A percentile compares a stretch with the other conserved stretches of the same genome.
Conservation (phyloP, 2,888 invertebrate genomes). For the Xestobium rufovillosum region DNA sequence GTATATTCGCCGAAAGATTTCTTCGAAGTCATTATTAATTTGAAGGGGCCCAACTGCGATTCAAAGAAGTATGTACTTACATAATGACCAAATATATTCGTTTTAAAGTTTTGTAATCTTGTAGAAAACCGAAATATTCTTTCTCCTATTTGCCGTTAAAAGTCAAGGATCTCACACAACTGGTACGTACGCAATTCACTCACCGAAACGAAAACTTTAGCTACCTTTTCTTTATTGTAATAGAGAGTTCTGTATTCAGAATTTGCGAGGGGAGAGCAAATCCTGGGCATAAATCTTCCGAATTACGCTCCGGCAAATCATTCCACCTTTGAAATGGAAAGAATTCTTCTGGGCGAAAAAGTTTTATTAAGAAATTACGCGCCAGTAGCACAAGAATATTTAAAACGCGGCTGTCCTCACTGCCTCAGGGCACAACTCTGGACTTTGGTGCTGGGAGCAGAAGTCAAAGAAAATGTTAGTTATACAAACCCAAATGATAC, state of each 20-base stretch:
- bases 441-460: slow-evolving; percentile 79
- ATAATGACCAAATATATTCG: no score
- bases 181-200: slow-evolving; percentile 53
- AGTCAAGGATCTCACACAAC: slow-evolving; percentile 74
- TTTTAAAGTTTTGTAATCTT: no score
- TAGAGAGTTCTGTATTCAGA: slow-evolving; percentile 66
- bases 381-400: slow-evolving; percentile 81
- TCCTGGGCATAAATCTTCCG: slow-evolving; percentile 60
- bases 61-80: no score
- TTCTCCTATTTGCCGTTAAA: slow-evolving; percentile 79
- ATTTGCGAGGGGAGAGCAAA: slow-evolving; percentile 68
- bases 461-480: slow-evolving; percentile 58
- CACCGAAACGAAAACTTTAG: no score
- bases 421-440: slow-evolving; percentile 74
- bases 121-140: slow-evolving; percentile 81
- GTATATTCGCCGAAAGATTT: slow-evolving; percentile 97
- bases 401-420: slow-evolving; percentile 79
- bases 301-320: slow-evolving; percentile 50
- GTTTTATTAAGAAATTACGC: slow-evolving; percentile 74
- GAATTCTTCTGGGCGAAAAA: slow-evolving; percentile 66
- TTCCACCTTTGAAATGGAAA: slow-evolving; percentile 58
- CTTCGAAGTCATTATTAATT: slow-evolving; percentile 78
- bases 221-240: slow-evolving; percentile 26
- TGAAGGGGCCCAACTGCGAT: slow-evolving; percentile 78
- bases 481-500: no score